Evolutionary conservation across 1,140 invertebrate species (phyloP).

Genomic region (Lethrus apterus): DNA sequence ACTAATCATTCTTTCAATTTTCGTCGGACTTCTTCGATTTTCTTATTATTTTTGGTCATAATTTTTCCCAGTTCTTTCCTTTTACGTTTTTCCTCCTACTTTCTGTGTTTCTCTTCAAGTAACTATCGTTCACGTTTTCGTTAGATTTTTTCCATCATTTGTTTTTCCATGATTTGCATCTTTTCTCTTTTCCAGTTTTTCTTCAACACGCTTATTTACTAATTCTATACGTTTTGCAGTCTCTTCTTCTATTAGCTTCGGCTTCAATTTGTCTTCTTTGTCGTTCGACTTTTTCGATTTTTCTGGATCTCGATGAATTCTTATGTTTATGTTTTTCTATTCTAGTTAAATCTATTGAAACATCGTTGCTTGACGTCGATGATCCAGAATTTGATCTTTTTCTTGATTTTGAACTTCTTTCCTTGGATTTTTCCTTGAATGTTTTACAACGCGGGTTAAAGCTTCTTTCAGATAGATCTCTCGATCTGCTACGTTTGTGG

Average conservation of each 20-base stretch:
- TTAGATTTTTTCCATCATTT: conserved; percentile 94
- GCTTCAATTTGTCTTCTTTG: conserved; percentile 79
- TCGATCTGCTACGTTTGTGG: conserved; percentile 70
- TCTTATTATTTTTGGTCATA: conserved; percentile 95
- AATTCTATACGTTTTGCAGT: conserved; percentile 88
- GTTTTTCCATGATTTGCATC: conserved; percentile 92
- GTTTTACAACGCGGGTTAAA: conserved; percentile 55
- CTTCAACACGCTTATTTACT: conserved; percentile 86
- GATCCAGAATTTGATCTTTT: conserved; percentile 70
- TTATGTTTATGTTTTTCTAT: conserved; percentile 52
- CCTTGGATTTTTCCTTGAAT: conserved; percentile 36
- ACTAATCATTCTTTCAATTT: conserved; percentile 90
- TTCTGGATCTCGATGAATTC: conserved; percentile 63
- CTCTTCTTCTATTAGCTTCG: conserved; percentile 87
- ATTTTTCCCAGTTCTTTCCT: conserved; percentile 91
- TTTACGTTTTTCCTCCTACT: conserved; percentile 84
- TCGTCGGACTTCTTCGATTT: conserved; percentile 97
- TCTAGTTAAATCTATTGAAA: conserved; percentile 56
- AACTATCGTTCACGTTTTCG: conserved; percentile 78
- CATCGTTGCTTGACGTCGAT: conserved; percentile 63
- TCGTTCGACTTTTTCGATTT: conserved; percentile 87
- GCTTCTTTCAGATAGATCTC: conserved; percentile 52
- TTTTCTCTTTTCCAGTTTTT: conserved; percentile 88
- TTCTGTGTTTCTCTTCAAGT: conserved; percentile 85
- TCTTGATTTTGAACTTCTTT: conserved; percentile 60